Percentiles rank a stretch among this genome's conserved stretches.
Evolutionary conservation across 2,888 invertebrate genomes (phyloP).

Genomic region (Neoitamus cyanurus): DNA sequence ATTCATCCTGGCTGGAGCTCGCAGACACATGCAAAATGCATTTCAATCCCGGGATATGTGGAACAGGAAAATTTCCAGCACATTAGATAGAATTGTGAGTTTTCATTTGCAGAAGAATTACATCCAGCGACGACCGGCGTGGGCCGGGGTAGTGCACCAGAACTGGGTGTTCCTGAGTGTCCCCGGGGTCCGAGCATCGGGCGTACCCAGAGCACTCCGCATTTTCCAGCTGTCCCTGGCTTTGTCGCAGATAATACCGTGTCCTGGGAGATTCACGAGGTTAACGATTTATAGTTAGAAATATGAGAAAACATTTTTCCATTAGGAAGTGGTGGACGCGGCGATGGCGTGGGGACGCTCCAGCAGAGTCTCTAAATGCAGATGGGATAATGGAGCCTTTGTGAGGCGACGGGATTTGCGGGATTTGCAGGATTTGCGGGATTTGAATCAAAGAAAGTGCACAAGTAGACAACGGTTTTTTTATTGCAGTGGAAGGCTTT

Average conservation of each 20-base stretch:
- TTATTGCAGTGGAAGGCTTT: slow-evolving; percentile 26
- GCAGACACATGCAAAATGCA: slow-evolving; percentile 22
- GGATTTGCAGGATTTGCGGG: slow-evolving; percentile 23
- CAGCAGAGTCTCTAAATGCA: background rate
- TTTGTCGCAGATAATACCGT: slow-evolving; percentile 44
- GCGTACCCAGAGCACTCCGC: background rate
- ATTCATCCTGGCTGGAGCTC: background rate
- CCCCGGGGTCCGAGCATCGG: background rate
- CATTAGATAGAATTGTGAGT: slow-evolving; percentile 45
- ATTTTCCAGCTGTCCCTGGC: slow-evolving; percentile 31
- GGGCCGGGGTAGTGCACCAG: background rate
- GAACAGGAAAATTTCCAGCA: slow-evolving; percentile 44
- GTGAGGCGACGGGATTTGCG: slow-evolving; percentile 12
- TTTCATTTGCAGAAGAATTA: slow-evolving; percentile 42
- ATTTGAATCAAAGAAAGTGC: slow-evolving; percentile 31
- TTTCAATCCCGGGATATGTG: slow-evolving; percentile 35
- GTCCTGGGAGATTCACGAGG: slow-evolving; percentile 48
- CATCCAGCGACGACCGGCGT: background rate
- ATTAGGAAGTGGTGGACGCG: slow-evolving; percentile 3
- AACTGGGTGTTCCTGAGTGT: background rate
- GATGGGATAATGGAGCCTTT: slow-evolving; percentile 19
- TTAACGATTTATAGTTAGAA: slow-evolving; percentile 48
- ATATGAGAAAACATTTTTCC: slow-evolving; percentile 45
- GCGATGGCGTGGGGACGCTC: background rate
- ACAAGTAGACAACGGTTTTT: background rate